Conservation (phyloP, 2,797 vertebrate genomes). For the Spondyliosoma cantharus region DNA sequence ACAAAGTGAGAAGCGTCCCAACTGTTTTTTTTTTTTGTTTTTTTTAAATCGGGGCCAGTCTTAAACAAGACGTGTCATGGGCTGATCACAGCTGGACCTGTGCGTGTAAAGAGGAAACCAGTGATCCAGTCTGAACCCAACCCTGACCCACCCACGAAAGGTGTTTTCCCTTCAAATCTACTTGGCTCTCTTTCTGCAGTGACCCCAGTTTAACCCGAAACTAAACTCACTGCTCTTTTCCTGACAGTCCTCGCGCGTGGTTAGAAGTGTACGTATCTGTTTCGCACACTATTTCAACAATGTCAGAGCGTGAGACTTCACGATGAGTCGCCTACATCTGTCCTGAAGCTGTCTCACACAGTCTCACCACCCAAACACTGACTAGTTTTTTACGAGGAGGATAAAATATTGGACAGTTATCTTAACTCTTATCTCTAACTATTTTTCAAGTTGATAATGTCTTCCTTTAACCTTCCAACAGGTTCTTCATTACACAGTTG, state of each 20-base stretch:
- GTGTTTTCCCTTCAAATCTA: slow-evolving; percentile 11
- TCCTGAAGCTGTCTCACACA: background rate
- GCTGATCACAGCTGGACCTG: too few relatives aligned
- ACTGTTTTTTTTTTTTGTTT: too few relatives aligned
- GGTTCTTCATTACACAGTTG: too few relatives aligned
- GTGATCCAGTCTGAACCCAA: background rate
- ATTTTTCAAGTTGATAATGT: background rate
- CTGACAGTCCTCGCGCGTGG: slow-evolving; percentile 9
- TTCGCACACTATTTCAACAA: slow-evolving; percentile 10
- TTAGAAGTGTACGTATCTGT: slow-evolving; percentile 7
- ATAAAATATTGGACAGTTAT: background rate
- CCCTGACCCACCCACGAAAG: background rate
- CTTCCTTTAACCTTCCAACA: background rate
- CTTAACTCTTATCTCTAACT: too few relatives aligned
- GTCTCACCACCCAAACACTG: background rate
- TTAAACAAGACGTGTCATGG: too few relatives aligned
- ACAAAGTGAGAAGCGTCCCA: too few relatives aligned
- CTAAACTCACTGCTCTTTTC: background rate
- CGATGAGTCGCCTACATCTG: background rate
- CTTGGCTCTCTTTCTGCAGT: background rate
- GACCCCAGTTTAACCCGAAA: slow-evolving; percentile 1
- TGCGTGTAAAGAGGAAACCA: too few relatives aligned
- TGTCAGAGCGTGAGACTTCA: background rate
- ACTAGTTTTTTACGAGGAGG: background rate
- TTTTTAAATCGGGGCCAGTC: too few relatives aligned